phyloP scores from a whole-genome alignment of 2,888 invertebrate genomes.

The Cantharis lateralis region DNA sequence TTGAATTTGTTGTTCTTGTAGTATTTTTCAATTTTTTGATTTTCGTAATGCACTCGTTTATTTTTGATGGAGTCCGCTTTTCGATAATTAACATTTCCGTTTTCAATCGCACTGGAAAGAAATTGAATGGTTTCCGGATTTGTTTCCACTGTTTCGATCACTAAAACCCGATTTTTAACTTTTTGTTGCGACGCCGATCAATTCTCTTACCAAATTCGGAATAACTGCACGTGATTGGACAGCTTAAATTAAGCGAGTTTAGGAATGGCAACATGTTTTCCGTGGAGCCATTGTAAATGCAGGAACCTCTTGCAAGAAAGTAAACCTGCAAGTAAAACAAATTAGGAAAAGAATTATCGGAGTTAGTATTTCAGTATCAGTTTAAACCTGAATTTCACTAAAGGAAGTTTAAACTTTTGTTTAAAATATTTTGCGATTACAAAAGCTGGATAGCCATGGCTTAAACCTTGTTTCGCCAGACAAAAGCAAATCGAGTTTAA shows the following conservation, averaged over 20 bases:
- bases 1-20: not conserved
- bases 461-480: no score
- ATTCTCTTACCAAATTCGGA: conserved; percentile 67
- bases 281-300: conserved; percentile 72
- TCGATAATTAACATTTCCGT: conserved; percentile 50
- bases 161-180: conserved; percentile 42
- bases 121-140: conserved; percentile 45
- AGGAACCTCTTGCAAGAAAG: conserved; percentile 64
- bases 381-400: no score
- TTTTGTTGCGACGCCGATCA: not conserved
- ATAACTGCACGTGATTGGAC: conserved; percentile 79
- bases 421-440: no score
- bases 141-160: conserved; percentile 54
- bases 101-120: conserved; percentile 50
- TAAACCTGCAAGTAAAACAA: conserved; percentile 41
- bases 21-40: not conserved
- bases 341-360: no score
- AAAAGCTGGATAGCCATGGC: no score
- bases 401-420: no score
- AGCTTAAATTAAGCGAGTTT: conserved; percentile 66
- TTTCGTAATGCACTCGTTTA: not conserved
- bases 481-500: no score
- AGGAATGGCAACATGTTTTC: conserved; percentile 71
- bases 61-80: not conserved
- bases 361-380: no score